Conservation (phyloP, 2,888 invertebrate species). For the Taphrorychus bicolor region DNA sequence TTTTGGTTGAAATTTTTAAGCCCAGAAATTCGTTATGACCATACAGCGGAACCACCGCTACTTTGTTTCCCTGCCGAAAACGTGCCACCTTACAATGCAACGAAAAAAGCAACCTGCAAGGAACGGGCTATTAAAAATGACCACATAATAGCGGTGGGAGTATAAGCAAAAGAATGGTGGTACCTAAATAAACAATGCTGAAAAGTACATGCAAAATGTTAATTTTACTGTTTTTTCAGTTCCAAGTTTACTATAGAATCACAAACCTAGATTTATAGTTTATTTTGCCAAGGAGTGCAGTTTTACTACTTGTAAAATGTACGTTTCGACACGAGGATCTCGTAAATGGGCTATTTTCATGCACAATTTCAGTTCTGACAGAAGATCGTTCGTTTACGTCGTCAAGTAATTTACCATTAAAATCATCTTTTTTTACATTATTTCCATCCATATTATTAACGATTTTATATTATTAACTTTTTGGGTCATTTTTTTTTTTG, state of each 20-base stretch:
- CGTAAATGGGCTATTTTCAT: constrained; percentile 20
- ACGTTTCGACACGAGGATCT: constrained; percentile 17
- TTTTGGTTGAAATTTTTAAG: neutral
- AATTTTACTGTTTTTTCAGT: neutral
- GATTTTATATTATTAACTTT: no score
- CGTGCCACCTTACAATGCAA: neutral
- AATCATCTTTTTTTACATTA: no score
- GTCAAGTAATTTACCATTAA: neutral
- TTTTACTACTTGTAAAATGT: constrained; percentile 14
- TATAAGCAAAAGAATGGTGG: no score
- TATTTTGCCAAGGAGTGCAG: constrained; percentile 19
- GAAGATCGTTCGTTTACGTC: neutral
- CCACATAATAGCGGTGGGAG: no score
- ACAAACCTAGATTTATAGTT: constrained; percentile 14
- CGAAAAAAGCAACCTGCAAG: no score
- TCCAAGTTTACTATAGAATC: neutral
- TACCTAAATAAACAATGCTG: neutral
- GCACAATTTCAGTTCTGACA: constrained; percentile 7
- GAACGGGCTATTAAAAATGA: no score
- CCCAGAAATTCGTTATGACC: neutral
- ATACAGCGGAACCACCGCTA: neutral
- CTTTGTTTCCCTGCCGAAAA: neutral
- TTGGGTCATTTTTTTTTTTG: no score
- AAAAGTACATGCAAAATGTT: neutral
- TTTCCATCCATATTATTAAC: no score